A percentile compares a stretch with the other conserved stretches of the same genome.
phyloP scores from a whole-genome alignment of 2,113 vertebrate genomes.

The Passerina amoena region DNA sequence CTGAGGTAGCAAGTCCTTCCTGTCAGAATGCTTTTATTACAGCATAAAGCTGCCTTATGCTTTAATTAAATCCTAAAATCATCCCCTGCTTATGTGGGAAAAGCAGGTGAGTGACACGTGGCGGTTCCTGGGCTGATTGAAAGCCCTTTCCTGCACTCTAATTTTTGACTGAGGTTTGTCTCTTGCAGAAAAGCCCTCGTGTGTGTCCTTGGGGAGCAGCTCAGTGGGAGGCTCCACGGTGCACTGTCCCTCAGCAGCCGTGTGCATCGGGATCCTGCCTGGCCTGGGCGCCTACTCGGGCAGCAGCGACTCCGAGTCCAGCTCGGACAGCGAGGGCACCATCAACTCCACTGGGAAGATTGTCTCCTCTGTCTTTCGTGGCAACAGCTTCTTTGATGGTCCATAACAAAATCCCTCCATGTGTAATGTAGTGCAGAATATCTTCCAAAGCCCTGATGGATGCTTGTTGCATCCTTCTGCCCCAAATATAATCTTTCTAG shows the following conservation, averaged over 20 bases:
- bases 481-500: conserved; percentile 25
- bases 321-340: conserved; percentile 95
- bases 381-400: conserved; percentile 79
- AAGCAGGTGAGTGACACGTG: not conserved
- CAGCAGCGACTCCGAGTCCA: conserved; percentile 97
- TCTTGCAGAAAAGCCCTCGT: conserved; percentile 67
- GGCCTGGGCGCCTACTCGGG: conserved; percentile 93
- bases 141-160: not conserved
- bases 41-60: not conserved
- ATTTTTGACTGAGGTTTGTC: not conserved
- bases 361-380: conserved; percentile 81
- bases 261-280: conserved; percentile 94
- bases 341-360: conserved; percentile 87
- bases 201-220: conserved; percentile 62
- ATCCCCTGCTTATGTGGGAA: not conserved
- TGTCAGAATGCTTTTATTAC: not conserved
- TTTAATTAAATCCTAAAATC: not conserved
- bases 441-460: conserved; percentile 9
- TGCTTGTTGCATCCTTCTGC: conserved; percentile 32
- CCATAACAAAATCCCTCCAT: conserved; percentile 48
- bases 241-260: conserved; percentile 89
- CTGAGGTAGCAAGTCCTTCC: not conserved
- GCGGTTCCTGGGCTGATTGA: conserved; percentile 30
- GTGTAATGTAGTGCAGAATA: not conserved
- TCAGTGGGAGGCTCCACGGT: conserved; percentile 70